Conservation (phyloP, 2,797 vertebrate genomes). For the Epinephelus awoara region DNA sequence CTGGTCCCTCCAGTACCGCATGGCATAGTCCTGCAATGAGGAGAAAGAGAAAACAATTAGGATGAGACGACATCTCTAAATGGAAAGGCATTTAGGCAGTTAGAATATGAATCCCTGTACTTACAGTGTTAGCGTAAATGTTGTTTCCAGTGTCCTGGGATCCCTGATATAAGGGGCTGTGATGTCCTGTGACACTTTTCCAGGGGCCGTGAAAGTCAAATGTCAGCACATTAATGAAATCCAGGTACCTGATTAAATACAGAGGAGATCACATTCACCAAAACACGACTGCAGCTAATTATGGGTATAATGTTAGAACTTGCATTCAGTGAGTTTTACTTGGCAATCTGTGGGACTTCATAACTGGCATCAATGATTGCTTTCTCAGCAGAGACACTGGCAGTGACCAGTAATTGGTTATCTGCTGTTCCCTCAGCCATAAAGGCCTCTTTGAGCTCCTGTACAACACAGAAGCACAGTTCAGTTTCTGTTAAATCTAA, state of each 20-base stretch:
- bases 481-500: not conserved
- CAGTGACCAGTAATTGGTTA: constrained; percentile 73
- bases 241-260: constrained; percentile 74
- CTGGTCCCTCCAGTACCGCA: no score
- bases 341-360: constrained; percentile 75
- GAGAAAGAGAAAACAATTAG: not conserved
- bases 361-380: constrained; percentile 75
- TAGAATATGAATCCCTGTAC: not conserved
- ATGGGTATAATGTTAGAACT: not conserved
- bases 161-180: constrained; percentile 13
- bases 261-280: not conserved
- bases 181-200: constrained; percentile 81
- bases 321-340: constrained; percentile 53
- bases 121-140: constrained; percentile 79
- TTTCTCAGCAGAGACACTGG: constrained; percentile 74
- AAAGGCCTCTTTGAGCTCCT: constrained; percentile 80
- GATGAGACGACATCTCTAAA: not conserved
- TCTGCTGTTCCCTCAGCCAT: constrained; percentile 42
- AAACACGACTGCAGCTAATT: not conserved
- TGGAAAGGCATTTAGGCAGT: not conserved
- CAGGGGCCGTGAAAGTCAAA: constrained; percentile 83
- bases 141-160: constrained; percentile 69
- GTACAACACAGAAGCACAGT: not conserved
- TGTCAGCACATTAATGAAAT: constrained; percentile 85
- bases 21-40: constrained; percentile 74